Base-by-base conservation (phyloP, 2,797 vertebrate genomes). In the Esox lucius region DNA sequence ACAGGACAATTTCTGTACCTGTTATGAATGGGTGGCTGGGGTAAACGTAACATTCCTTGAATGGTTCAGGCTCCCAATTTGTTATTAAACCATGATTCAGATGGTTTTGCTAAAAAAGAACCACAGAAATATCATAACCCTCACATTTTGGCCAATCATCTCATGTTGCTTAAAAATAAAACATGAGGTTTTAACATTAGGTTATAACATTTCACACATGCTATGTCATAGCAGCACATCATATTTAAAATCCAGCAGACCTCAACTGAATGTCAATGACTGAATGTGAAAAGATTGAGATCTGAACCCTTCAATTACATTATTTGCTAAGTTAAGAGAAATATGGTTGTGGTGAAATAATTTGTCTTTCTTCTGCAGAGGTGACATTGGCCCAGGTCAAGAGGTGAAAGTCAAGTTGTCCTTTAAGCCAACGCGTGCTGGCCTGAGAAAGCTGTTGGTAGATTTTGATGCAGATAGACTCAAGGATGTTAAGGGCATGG, bases 381-480 rank as follows among this genome's bases (percentile, higher is more conserved):
- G 48, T 9, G 82, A 85, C 0, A 87, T 95, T 51, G 68, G 72
- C 66, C 89, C 92, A 4, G 91, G 93, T 3, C 83, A 93, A 84
- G 85, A 78, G 4, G 88, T 92, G 13, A 76, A 78, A 0, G 87
- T 92, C 5, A 85, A 82, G 56, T 6, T 92, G 13, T 76, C 86
- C 22, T 94, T 95, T 86, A 82, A 81, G 0, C 94, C 94, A 2
- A 51, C 8, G 5, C 85, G 92, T 31, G 49, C 72, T 0, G 94
- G 94, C 1, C 76, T 93, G 72, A 92, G 87, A 68, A 92, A 88
- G 78, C 87, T 95, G 22, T 75, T 95, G 73, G 93, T 94, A 71
- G 91, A 93, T 89, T 95, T 95, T 66, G 91, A 95, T 81, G 91
- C 93, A 0, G 91, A 95, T 85, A 78, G 83, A 64, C 89, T 95